Conservation (phyloP, 2,888 invertebrate genomes). For the Andrena trimmerana region DNA sequence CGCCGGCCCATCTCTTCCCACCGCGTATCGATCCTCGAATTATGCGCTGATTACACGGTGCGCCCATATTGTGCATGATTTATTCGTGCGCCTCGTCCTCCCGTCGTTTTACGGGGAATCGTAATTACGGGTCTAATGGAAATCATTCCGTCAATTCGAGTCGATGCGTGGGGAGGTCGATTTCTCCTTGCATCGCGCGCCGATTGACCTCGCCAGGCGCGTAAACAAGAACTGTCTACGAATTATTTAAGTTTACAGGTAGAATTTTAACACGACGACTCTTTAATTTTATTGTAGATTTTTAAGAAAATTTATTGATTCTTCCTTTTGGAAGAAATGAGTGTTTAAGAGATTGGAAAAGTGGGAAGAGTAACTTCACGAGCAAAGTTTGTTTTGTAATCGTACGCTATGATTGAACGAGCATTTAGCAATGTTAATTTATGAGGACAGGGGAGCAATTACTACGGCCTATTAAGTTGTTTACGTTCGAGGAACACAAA, state of each 20-base stretch:
- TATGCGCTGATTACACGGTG: slow-evolving; percentile 65
- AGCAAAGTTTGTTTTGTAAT: background rate
- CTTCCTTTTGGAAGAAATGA: too few species aligned
- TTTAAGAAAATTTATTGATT: too few species aligned
- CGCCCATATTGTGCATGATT: slow-evolving; percentile 58
- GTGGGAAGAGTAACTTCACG: background rate
- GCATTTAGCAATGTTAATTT: slow-evolving; percentile 25
- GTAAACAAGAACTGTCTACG: background rate
- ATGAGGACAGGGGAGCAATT: background rate
- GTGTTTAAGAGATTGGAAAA: background rate
- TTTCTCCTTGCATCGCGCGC: background rate
- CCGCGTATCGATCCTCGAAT: slow-evolving; percentile 64
- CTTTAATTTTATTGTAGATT: too few species aligned
- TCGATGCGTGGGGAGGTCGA: background rate
- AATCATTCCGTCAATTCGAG: slow-evolving; percentile 22
- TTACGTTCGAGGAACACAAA: slow-evolving; percentile 7
- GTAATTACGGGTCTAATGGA: slow-evolving; percentile 26
- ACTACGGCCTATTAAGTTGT: slow-evolving; percentile 12
- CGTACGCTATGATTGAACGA: background rate
- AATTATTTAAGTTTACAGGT: too few species aligned
- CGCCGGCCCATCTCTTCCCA: slow-evolving; percentile 52
- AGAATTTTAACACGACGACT: too few species aligned
- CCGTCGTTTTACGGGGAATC: slow-evolving; percentile 10
- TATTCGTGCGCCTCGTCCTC: slow-evolving; percentile 33
- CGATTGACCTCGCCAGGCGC: background rate